phyloP scores from a whole-genome alignment of 2,797 vertebrate genomes.

The Darevskia mixta region DNA sequence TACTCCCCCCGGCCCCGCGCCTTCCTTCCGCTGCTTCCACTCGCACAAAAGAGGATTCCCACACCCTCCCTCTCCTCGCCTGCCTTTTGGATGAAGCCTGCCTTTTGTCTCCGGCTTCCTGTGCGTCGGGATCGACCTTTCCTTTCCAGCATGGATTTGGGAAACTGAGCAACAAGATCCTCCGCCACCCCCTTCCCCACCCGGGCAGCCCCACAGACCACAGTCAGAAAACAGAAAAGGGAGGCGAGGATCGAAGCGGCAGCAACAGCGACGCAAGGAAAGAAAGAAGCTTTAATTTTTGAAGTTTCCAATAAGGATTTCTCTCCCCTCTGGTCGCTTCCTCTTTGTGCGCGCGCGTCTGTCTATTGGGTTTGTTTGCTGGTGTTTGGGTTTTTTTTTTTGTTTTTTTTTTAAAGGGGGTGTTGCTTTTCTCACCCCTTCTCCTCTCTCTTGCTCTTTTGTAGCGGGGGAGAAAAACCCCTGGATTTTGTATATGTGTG shows the following conservation, averaged over 20 bases:
- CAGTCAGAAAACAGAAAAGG: not conserved
- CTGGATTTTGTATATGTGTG: not conserved
- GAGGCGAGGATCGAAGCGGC: not conserved
- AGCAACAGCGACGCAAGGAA: too few species aligned
- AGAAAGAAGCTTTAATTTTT: too few species aligned
- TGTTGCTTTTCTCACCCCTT: not conserved
- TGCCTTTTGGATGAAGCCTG: not conserved
- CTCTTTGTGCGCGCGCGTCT: not conserved
- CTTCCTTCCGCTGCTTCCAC: not conserved
- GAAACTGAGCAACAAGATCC: not conserved
- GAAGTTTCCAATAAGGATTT: not conserved
- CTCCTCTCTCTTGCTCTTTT: not conserved
- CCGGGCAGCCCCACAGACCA: not conserved
- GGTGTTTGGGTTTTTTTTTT: not conserved
- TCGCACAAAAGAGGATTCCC: constrained; percentile 15
- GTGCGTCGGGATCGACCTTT: not conserved
- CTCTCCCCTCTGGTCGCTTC: not conserved
- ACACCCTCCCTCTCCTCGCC: not conserved
- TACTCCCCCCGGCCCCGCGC: not conserved
- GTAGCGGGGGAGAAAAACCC: not conserved
- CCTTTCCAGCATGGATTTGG: not conserved
- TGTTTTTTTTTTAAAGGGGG: not conserved
- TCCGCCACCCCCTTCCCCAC: not conserved
- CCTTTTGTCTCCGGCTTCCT: constrained; percentile 19
- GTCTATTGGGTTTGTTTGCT: not conserved